Conservation (phyloP, 2,797 vertebrate genomes). For the Gadopsis bispinosus region DNA sequence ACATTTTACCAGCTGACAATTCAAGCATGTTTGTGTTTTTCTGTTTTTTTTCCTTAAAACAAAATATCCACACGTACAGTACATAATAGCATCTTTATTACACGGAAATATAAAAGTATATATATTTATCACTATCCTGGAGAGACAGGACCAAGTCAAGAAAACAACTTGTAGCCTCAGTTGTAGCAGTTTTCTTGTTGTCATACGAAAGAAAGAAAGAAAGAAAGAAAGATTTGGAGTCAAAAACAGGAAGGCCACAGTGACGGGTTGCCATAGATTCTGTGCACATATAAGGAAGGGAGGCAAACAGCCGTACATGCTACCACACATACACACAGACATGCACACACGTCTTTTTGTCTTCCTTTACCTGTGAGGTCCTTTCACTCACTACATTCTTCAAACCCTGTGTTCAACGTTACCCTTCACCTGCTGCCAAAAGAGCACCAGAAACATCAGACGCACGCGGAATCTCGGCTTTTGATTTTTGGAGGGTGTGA, state of each 20-base stretch:
- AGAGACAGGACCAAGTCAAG: conserved; percentile 85
- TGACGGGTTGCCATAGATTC: conserved; percentile 81
- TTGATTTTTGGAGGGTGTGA: neutral
- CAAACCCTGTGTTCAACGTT: conserved; percentile 34
- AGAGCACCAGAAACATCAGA: conserved; percentile 43
- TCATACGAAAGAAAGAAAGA: conserved; percentile 72
- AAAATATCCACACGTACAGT: conserved; percentile 76
- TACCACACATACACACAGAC: conserved; percentile 46
- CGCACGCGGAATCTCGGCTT: conserved; percentile 12
- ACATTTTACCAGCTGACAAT: neutral
- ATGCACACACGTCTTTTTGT: conserved; percentile 29
- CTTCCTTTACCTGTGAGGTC: conserved; percentile 48
- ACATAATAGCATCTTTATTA: conserved; percentile 88
- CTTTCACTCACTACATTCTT: conserved; percentile 59
- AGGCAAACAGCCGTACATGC: conserved; percentile 68
- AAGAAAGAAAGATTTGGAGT: conserved; percentile 66
- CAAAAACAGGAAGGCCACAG: conserved; percentile 85
- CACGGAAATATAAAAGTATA: conserved; percentile 90
- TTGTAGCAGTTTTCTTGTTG: conserved; percentile 77
- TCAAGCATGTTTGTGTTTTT: conserved; percentile 33
- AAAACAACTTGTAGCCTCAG: conserved; percentile 80
- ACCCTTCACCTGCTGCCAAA: conserved; percentile 28
- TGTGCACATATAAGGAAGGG: conserved; percentile 75
- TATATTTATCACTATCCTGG: conserved; percentile 85
- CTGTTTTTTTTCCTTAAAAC: conserved; percentile 27